These are phyloP conservation scores for Pristionchus maxplancki DNA, from an alignment of 2,888 invertebrate species.

Conservation along the genomic window DNA sequence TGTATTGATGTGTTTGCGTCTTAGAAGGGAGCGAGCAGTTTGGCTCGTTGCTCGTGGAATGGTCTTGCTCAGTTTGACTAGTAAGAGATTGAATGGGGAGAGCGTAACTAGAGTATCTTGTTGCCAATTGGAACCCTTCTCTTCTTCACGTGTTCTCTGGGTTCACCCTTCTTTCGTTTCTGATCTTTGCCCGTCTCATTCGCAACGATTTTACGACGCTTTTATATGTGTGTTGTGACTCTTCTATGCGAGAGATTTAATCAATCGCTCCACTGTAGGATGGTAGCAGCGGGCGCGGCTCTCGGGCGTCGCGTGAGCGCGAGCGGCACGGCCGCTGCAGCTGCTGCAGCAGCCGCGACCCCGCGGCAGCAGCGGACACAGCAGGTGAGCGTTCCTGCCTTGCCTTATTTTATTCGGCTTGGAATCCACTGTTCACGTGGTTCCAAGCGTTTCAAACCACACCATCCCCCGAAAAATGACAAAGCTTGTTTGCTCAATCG, in stretches of 20 bases:
- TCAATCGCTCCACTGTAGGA: not conserved
- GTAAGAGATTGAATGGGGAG: not conserved
- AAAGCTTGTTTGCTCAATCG: not conserved
- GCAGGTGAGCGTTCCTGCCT: not conserved
- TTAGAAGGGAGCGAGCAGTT: not conserved
- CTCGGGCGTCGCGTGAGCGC: constrained; percentile 17
- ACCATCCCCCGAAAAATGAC: not conserved
- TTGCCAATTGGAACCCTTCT: not conserved
- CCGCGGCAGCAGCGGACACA: not conserved
- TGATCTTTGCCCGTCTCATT: not conserved
- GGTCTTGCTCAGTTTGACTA: not conserved
- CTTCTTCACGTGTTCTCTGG: not conserved
- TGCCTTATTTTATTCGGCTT: not conserved
- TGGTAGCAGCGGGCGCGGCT: not conserved
- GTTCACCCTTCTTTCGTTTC: not conserved
- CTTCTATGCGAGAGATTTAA: not conserved
- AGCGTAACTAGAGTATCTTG: not conserved
- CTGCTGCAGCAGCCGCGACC: not conserved
- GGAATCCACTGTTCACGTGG: no score
- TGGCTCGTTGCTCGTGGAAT: not conserved
- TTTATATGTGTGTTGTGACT: not conserved
- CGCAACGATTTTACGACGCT: not conserved
- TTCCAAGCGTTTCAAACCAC: not conserved
- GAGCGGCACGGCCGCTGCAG: constrained; percentile 15
- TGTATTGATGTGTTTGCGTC: not conserved